Percentiles rank a stretch among this genome's conserved stretches.
These are phyloP conservation scores for Ceyx margarethae DNA, from an alignment of 2,113 vertebrate species.

Conservation along the genomic window DNA sequence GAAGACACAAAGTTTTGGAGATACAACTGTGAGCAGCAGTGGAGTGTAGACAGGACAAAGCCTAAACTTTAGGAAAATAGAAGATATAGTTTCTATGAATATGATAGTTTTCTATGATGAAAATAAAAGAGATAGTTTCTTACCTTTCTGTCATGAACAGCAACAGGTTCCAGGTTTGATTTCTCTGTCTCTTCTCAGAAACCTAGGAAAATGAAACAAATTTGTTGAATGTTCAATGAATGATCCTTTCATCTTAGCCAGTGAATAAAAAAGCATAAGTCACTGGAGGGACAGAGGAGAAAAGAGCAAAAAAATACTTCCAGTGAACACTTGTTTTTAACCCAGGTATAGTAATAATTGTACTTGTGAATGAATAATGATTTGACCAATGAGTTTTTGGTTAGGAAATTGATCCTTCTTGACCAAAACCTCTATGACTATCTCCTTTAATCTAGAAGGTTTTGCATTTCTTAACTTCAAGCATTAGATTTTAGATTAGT, in stretches of 20 bases:
- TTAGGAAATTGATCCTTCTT: background rate
- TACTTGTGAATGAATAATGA: too few species aligned
- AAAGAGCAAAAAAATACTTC: background rate
- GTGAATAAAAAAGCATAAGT: background rate
- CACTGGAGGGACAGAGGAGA: background rate
- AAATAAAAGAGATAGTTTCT: background rate
- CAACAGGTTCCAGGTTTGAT: background rate
- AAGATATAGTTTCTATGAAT: background rate
- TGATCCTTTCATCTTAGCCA: background rate
- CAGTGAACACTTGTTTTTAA: background rate
- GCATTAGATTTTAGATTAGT: background rate
- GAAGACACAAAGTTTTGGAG: background rate
- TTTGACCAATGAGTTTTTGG: background rate
- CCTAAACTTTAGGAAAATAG: background rate
- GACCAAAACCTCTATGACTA: background rate
- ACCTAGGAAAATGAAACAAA: slow-evolving; percentile 17
- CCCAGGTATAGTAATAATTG: background rate
- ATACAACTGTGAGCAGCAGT: background rate
- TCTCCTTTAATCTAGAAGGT: background rate
- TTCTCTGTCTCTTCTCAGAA: background rate
- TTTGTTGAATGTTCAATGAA: background rate
- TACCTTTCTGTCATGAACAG: background rate
- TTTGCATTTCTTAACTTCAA: background rate
- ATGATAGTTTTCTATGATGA: too few species aligned
- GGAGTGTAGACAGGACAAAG: background rate